phyloP scores from a whole-genome alignment of 2,888 invertebrate species.

The Drosophila monieri region DNA sequence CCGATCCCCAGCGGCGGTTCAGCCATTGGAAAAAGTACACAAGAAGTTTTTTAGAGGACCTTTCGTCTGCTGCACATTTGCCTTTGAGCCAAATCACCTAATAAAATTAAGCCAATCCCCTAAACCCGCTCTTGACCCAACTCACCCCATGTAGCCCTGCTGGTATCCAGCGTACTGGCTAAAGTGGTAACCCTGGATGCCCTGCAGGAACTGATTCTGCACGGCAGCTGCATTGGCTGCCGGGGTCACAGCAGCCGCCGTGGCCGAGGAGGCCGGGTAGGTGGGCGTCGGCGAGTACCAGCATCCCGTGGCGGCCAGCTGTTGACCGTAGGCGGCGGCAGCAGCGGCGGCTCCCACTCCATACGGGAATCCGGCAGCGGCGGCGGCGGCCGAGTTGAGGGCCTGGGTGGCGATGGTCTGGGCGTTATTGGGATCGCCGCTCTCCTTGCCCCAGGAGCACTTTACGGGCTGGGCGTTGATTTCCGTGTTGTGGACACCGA shows the following conservation, averaged over 20 bases:
- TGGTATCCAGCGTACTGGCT: constrained; percentile 96
- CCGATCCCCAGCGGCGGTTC: constrained; percentile 74
- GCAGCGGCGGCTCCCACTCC: constrained; percentile 86
- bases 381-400: constrained; percentile 83
- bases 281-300: constrained; percentile 93
- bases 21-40: constrained; percentile 60
- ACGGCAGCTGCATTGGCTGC: constrained; percentile 89
- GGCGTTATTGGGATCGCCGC: constrained; percentile 95
- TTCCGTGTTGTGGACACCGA: constrained; percentile 98
- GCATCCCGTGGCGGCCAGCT: constrained; percentile 91
- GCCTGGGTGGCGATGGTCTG: constrained; percentile 88
- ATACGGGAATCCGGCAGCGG: constrained; percentile 84
- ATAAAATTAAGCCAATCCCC: constrained; percentile 60
- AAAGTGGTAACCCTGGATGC: constrained; percentile 93
- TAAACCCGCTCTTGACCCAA: constrained; percentile 87
- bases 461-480: constrained; percentile 98
- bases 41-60: constrained; percentile 2
- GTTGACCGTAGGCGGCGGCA: constrained; percentile 89
- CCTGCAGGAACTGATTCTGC: constrained; percentile 93
- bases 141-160: constrained; percentile 96
- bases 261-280: constrained; percentile 86
- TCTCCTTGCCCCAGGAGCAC: constrained; percentile 99
- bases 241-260: constrained; percentile 87
- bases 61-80: not conserved
- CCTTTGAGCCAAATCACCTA: constrained; percentile 27